A percentile compares a stretch with the other conserved stretches of the same genome.
These are phyloP conservation scores for Stenichneumon culpator DNA, from an alignment of 2,888 invertebrate genomes.

Conservation along the genomic window DNA sequence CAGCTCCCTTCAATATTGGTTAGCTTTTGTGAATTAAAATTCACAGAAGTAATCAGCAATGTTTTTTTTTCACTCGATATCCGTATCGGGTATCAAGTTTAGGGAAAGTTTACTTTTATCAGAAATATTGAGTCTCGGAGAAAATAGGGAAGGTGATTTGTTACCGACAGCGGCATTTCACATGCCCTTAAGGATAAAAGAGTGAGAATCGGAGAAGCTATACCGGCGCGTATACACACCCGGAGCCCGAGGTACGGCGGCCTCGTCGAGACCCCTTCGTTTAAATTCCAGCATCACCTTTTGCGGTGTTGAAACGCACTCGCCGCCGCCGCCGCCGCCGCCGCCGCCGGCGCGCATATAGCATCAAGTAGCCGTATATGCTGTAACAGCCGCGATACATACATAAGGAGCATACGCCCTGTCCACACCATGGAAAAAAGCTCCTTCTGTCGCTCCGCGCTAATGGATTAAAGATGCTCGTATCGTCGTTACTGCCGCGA, in stretches of 20 bases:
- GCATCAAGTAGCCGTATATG: slow-evolving; percentile 14
- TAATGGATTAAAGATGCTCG: slow-evolving; percentile 46
- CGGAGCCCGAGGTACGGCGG: slow-evolving; percentile 28
- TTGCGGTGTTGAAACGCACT: slow-evolving; percentile 47
- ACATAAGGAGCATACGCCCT: background rate
- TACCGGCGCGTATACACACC: slow-evolving; percentile 16
- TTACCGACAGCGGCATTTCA: background rate
- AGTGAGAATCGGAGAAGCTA: slow-evolving; percentile 29
- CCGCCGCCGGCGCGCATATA: slow-evolving; percentile 26
- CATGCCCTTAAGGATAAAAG: slow-evolving; percentile 7
- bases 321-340: slow-evolving; percentile 35
- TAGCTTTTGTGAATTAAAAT: background rate
- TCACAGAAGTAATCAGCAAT: background rate
- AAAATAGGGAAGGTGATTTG: background rate
- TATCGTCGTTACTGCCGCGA: slow-evolving; percentile 16
- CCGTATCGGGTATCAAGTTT: too few species aligned
- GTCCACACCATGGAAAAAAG: slow-evolving; percentile 37
- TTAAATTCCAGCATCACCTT: slow-evolving; percentile 48
- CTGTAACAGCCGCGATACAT: slow-evolving; percentile 2
- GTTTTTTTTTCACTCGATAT: too few species aligned
- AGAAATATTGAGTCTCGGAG: too few species aligned
- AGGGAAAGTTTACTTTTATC: too few species aligned
- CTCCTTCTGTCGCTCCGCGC: slow-evolving; percentile 9
- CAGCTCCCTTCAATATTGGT: too few species aligned
- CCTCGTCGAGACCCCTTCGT: slow-evolving; percentile 38